Base-by-base conservation (phyloP, 2,797 vertebrate genomes). In the Oophaga sylvatica region DNA sequence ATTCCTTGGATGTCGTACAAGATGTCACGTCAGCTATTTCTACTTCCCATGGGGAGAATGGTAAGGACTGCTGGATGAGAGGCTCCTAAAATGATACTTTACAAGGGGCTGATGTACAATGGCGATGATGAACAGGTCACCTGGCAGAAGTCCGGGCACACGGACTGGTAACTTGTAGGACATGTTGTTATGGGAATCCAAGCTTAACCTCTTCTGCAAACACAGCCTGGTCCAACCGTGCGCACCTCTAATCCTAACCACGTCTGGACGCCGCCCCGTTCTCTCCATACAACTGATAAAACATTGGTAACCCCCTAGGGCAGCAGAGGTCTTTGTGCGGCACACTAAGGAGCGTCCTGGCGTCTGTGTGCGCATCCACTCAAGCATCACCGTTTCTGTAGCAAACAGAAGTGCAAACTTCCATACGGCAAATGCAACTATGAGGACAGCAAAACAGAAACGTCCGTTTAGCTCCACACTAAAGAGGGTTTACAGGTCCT, bases 161-260 rank as follows among this genome's bases (percentile, higher is more conserved):
- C 15, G 20, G 41, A 53, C 81, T 11, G 16, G 19, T 71, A 45
- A 59, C 48, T 56, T 87, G 3, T n/a, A 35, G 45, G 57, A 9
- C 35, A 76, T n/a, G 86, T 83, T 81, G 86, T 83, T 83, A 87
- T 60, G 71, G 86, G 56, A 67, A 82, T 77, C 31, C 10, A 80
- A 80, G 41, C 77, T 70, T 29, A 62, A n/a, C 16, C 12, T 20
- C 19, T 10, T 80, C 29, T 19, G 31, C 57, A 81, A 29, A 60
- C 67, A 73, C 67, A 29, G 22, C 53, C 53, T 8, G 29, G 9
- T 29, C 15, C 60, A 60, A 22, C 65, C 45, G 26, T 81, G 57
- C 3, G 8, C 26, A 75, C 48, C 48, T 59, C n/a, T 79, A 68
- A 68, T n/a, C 77, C 41, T 80, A 41, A 80, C 80, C 63, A 45